Percentiles rank a stretch among this genome's conserved stretches.
phyloP scores from a whole-genome alignment of 2,797 vertebrate species.

The Oryzias sinensis region DNA sequence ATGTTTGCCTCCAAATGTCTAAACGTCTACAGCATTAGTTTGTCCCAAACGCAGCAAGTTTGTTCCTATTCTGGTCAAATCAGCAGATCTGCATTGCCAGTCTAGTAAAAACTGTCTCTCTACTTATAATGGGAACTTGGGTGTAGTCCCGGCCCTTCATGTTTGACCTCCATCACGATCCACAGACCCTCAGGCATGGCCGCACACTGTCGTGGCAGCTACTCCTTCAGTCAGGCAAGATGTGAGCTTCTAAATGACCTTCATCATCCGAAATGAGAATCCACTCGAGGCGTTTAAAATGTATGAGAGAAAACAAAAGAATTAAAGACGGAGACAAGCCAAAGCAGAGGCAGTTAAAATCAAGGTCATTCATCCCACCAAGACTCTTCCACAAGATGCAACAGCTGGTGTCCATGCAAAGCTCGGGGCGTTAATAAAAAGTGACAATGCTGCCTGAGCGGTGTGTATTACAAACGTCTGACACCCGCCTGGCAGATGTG shows the following conservation, averaged over 20 bases:
- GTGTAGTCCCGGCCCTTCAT: constrained; percentile 26
- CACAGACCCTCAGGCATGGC: constrained; percentile 12
- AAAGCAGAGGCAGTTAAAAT: constrained; percentile 80
- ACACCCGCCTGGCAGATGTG: constrained; percentile 82
- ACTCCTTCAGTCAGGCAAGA: constrained; percentile 46
- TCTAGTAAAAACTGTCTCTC: background rate
- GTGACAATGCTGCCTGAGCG: constrained; percentile 81
- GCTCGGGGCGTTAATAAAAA: constrained; percentile 84
- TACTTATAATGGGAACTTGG: constrained; percentile 51
- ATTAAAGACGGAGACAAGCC: constrained; percentile 68
- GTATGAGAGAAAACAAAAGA: constrained; percentile 80
- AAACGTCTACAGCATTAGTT: no score
- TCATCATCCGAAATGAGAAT: constrained; percentile 75
- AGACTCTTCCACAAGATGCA: constrained; percentile 87
- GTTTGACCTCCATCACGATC: constrained; percentile 11
- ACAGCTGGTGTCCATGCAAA: constrained; percentile 92
- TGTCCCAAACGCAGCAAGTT: no score
- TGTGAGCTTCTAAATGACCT: constrained; percentile 69
- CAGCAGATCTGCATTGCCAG: background rate
- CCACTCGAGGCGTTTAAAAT: constrained; percentile 80
- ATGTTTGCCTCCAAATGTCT: no score
- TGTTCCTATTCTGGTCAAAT: background rate
- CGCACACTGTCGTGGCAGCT: constrained; percentile 19
- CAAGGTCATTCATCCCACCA: constrained; percentile 90
- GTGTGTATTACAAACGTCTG: constrained; percentile 82